Percentiles rank a stretch among this genome's conserved stretches.
Evolutionary conservation across 2,113 vertebrate species (phyloP).

Genomic region (Menidia beryllina): DNA sequence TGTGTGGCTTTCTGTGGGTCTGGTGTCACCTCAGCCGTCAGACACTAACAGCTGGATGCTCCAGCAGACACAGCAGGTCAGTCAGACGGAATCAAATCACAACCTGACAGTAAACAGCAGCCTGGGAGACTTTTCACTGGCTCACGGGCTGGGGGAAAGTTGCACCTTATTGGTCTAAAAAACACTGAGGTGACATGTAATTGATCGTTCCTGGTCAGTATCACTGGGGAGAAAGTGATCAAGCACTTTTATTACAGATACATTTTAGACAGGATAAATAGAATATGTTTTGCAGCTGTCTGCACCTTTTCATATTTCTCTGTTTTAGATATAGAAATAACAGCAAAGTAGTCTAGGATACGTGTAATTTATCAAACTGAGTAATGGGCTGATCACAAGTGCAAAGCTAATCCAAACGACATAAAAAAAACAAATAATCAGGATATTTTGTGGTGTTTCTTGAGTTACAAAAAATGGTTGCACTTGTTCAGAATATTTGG

Average conservation of each 20-base stretch:
- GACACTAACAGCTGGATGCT: conserved; percentile 25
- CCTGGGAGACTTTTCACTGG: background rate
- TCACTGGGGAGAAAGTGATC: background rate
- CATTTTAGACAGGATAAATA: too few species aligned
- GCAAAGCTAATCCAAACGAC: too few species aligned
- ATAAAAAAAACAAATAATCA: too few species aligned
- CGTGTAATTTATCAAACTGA: too few species aligned
- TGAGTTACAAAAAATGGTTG: too few species aligned
- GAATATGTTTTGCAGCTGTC: too few species aligned
- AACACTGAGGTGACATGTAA: background rate
- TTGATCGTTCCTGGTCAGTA: background rate
- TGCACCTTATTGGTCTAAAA: background rate
- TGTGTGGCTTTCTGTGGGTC: background rate
- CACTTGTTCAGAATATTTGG: too few species aligned
- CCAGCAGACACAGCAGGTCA: conserved; percentile 7
- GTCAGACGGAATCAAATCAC: conserved; percentile 13
- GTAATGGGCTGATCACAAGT: too few species aligned
- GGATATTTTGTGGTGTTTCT: too few species aligned
- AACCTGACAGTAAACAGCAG: background rate
- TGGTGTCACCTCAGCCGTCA: background rate
- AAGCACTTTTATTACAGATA: background rate
- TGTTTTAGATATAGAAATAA: too few species aligned
- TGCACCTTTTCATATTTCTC: too few species aligned
- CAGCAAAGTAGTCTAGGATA: too few species aligned
- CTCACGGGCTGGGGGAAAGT: background rate